Percentiles rank a stretch among this genome's conserved stretches.
phyloP scores from a whole-genome alignment of 2,797 vertebrate genomes.

The Eleutherodactylus coqui region DNA sequence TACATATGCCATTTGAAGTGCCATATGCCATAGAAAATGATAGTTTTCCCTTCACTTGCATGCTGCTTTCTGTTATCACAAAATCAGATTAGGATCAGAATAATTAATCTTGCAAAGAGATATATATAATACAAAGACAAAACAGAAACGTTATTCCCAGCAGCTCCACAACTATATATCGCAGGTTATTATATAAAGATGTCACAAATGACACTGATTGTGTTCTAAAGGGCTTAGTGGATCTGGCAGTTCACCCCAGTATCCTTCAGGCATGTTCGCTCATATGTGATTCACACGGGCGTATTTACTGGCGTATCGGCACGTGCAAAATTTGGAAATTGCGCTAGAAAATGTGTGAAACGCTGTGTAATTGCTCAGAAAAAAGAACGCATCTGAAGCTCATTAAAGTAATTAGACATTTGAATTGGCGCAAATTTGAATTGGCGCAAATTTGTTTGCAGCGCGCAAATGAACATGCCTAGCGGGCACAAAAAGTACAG shows the following conservation, averaged over 20 bases:
- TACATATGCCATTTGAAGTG: slow-evolving; percentile 99
- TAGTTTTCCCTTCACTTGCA: slow-evolving; percentile 75
- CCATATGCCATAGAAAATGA: slow-evolving; percentile 98
- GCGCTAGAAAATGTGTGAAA: too few relatives aligned
- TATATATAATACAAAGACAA: slow-evolving; percentile 46
- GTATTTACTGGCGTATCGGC: too few relatives aligned
- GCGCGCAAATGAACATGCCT: too few relatives aligned
- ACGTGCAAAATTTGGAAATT: too few relatives aligned
- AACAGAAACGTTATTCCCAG: slow-evolving; percentile 35
- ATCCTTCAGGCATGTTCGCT: neutral
- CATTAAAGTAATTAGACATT: too few relatives aligned
- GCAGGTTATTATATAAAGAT: slow-evolving; percentile 1
- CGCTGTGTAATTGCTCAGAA: too few relatives aligned
- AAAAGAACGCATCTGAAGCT: too few relatives aligned
- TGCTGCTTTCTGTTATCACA: slow-evolving; percentile 62
- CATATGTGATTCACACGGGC: too few relatives aligned
- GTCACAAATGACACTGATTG: neutral
- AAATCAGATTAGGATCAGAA: slow-evolving; percentile 61
- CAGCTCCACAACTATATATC: slow-evolving; percentile 17
- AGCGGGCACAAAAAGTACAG: too few relatives aligned
- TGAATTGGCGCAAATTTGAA: too few relatives aligned
- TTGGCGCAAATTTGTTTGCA: too few relatives aligned
- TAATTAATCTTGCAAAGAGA: slow-evolving; percentile 60
- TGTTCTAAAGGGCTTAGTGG: neutral
- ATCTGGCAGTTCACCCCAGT: neutral